Evolutionary conservation across 37 sponge, comb jelly and placozoan species (phyloP).

Genomic region (Axinella damicornis): DNA sequence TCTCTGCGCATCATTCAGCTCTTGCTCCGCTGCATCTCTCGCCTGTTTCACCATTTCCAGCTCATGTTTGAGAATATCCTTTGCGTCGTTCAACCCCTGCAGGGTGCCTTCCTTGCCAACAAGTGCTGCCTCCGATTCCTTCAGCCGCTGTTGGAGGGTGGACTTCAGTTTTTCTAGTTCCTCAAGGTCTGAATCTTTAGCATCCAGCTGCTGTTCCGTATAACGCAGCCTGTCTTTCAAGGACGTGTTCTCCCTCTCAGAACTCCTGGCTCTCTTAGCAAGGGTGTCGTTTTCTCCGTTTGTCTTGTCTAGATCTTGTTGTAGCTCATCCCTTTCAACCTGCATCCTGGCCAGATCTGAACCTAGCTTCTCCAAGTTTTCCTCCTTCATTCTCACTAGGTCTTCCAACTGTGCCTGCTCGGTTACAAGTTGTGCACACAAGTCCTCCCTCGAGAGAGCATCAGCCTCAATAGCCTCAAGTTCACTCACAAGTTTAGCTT

Average conservation of each 20-base stretch:
- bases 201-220: constrained; percentile 1
- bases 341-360: constrained; percentile 33
- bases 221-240: background rate
- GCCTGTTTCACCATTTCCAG: constrained; percentile 37
- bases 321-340: constrained; percentile 14
- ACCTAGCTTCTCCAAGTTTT: constrained; percentile 27
- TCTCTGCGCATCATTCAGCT: constrained; percentile 26
- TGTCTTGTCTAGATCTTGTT: constrained; percentile 25
- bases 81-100: constrained; percentile 55
- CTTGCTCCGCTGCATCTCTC: constrained; percentile 18
- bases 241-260: constrained; percentile 11
- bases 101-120: constrained; percentile 46
- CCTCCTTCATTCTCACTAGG: constrained; percentile 31
- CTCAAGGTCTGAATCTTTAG: constrained; percentile 17
- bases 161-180: constrained; percentile 51
- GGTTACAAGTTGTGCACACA: constrained; percentile 35
- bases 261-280: constrained; percentile 1
- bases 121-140: constrained; percentile 29
- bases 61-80: constrained; percentile 52
- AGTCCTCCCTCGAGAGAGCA: constrained; percentile 61
- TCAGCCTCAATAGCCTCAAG: constrained; percentile 83
- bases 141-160: constrained; percentile 30
- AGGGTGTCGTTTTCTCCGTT: background rate
- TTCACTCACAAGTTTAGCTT: constrained; percentile 68
- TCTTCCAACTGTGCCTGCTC: constrained; percentile 53